A percentile compares a stretch with the other conserved stretches of the same genome.
Evolutionary conservation across 2,888 invertebrate species (phyloP).

Genomic region (Rhagonycha fulva): DNA sequence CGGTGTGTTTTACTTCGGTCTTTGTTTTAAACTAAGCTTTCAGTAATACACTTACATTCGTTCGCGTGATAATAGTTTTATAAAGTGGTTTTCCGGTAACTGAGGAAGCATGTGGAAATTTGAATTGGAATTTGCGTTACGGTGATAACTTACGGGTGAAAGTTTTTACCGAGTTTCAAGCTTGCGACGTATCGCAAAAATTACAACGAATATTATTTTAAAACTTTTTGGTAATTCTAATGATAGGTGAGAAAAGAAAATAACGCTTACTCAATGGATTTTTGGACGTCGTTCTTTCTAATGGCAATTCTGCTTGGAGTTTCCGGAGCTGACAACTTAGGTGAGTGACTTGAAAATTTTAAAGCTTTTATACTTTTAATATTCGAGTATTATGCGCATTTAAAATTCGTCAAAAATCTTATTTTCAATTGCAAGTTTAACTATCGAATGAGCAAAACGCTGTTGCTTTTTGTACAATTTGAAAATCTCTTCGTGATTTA

Average conservation of each 20-base stretch:
- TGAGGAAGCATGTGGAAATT: not conserved
- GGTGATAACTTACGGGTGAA: not conserved
- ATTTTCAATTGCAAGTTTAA: not conserved
- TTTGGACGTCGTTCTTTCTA: not conserved
- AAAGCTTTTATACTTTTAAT: not conserved
- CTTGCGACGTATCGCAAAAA: not conserved
- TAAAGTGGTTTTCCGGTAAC: not conserved
- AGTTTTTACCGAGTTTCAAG: not conserved
- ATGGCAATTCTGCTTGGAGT: not conserved
- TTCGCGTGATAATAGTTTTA: constrained; percentile 3
- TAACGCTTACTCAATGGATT: not conserved
- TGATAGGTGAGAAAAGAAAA: not conserved
- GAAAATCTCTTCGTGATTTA: not conserved
- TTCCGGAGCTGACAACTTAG: not conserved
- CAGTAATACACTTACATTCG: constrained; percentile 7
- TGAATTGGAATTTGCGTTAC: not conserved
- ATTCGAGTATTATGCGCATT: not conserved
- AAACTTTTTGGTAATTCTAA: not conserved
- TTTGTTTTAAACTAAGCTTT: constrained; percentile 15
- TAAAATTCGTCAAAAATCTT: not conserved
- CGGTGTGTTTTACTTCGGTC: constrained; percentile 15
- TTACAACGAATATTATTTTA: not conserved
- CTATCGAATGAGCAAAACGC: not conserved
- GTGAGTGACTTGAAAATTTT: not conserved
- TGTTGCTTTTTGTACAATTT: not conserved